Base-by-base conservation (phyloP, 2,113 vertebrate species). In the Rafetus swinhoei region DNA sequence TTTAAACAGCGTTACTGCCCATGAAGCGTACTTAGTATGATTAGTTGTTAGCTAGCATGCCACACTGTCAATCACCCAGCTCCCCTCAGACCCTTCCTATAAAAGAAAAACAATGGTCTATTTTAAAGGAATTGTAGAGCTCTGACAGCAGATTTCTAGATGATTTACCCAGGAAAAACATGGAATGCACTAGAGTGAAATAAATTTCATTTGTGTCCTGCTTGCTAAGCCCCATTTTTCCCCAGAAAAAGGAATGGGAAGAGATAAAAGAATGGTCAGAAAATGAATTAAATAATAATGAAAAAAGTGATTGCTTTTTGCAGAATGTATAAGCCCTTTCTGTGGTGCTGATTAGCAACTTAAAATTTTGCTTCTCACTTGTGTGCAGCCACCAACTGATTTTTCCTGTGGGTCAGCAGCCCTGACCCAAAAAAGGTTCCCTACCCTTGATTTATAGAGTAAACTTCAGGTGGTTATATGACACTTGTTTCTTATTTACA, bases 51-150 rank as follows among this genome's bases (percentile, higher is more conserved):
- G 35, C 79, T 4, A n/a, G 18, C 12, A 14, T 76, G 72, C 3
- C 1, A 24, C 57, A 19, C 55, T 88, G 87, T 88, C 91, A 84
- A 8, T 96, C 92, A 88, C 27, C 87, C 60, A 88, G 60, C 50
- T 87, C 59, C 76, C 87, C 69, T 77, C 45, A 92, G 25, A 39
- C 54, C n/a, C 12, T 90, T 87, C 21, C 57, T 81, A 80, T 5
- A 2, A 90, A 22, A 7, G 76, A 54, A 89, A 60, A 79, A 62
- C 0, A 15, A 54, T 65, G 7, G 4, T 65, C 45, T 92, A 4
- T 59, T 90, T 90, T 87, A 18, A 45, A 91, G 79, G 27, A 86
- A 1, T 74, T 91, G 50, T 85, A 21, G 16, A 32, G 69, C 53
- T 62, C n/a, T 29, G 50, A 35, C 7, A 50, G 52, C 50, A 89